These are phyloP conservation scores for Heteromurus nitidus DNA, from an alignment of 2,888 invertebrate genomes.

Conservation along the genomic window DNA sequence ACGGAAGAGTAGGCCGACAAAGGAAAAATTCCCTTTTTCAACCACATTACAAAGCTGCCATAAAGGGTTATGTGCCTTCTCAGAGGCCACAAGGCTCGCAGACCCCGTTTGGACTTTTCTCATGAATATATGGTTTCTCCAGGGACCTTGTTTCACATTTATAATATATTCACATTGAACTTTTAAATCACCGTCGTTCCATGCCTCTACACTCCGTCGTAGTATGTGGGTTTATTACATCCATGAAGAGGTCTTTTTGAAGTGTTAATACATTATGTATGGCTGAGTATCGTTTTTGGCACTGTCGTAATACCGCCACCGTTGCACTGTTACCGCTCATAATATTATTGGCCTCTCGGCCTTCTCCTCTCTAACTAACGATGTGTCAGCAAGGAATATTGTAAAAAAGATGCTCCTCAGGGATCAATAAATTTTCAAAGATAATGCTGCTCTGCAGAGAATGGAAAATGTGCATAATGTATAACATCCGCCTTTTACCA, in stretches of 20 bases:
- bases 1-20: conserved; percentile 38
- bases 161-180: conserved; percentile 62
- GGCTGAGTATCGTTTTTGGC: background rate
- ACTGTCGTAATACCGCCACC: background rate
- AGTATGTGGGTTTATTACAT: conserved; percentile 45
- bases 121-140: conserved; percentile 57
- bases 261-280: conserved; percentile 63
- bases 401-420: conserved; percentile 48
- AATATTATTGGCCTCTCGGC: conserved; percentile 49
- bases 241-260: conserved; percentile 54
- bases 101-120: conserved; percentile 48
- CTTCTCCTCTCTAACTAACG: conserved; percentile 52
- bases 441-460: conserved; percentile 47
- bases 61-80: conserved; percentile 15
- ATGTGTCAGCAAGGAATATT: conserved; percentile 60
- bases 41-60: conserved; percentile 49
- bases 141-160: conserved; percentile 61
- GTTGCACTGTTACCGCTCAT: background rate
- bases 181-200: conserved; percentile 57
- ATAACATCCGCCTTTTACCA: conserved; percentile 26
- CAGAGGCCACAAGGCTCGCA: conserved; percentile 32
- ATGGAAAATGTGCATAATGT: conserved; percentile 52
- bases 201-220: conserved; percentile 2
- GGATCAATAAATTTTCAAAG: conserved; percentile 64
- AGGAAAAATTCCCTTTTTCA: conserved; percentile 31